phyloP scores from a whole-genome alignment of 2,888 invertebrate genomes.

The Plebejus melissa region DNA sequence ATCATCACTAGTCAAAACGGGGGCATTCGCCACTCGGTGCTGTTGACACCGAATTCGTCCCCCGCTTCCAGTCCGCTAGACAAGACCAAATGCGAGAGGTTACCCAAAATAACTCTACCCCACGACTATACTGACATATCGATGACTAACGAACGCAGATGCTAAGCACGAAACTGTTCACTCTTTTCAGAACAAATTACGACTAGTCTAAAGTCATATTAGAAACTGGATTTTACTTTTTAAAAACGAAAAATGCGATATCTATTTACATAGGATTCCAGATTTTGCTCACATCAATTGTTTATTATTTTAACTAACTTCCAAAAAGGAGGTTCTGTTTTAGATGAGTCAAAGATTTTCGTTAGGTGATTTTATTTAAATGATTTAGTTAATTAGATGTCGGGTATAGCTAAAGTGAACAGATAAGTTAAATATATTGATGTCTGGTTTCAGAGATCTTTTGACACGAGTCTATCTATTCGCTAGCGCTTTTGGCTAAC shows the following conservation, averaged over 20 bases:
- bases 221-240: neutral
- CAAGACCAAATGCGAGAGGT: constrained; percentile 52
- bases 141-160: constrained; percentile 38
- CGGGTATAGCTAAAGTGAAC: neutral
- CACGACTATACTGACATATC: constrained; percentile 47
- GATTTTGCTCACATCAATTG: neutral
- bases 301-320: neutral
- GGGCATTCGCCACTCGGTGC: constrained; percentile 50
- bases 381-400: neutral
- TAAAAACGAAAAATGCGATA: neutral
- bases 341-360: neutral
- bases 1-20: constrained; percentile 47
- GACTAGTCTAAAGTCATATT: neutral
- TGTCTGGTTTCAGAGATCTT: neutral
- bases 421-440: neutral
- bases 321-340: neutral
- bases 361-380: neutral
- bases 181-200: neutral
- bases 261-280: neutral
- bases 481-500: neutral
- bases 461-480: neutral
- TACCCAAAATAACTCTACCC: constrained; percentile 58
- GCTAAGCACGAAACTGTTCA: constrained; percentile 38
- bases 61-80: constrained; percentile 56
- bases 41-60: constrained; percentile 74